Base-by-base conservation (phyloP, 2,797 vertebrate species). In the Hypotaenidia okinawae region DNA sequence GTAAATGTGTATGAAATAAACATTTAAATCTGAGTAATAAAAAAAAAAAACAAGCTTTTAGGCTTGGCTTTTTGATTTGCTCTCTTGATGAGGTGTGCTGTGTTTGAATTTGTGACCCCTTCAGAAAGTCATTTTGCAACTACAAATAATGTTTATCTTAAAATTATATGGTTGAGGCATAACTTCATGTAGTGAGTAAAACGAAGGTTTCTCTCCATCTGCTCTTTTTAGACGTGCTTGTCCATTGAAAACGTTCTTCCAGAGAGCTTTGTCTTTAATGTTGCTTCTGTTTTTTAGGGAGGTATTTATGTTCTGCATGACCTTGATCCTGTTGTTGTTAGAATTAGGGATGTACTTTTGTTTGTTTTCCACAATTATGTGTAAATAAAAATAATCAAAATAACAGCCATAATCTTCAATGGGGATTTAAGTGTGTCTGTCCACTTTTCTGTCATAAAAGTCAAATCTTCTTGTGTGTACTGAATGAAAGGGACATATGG, bases 1-100 rank as follows among this genome's bases (percentile, higher is more conserved):
- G 82, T 90, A 86, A 87, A 83, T 95, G 82, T 89, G 82, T 88
- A 89, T 89, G 86, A 92, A 94, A 81, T 84, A 92, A 90, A 84
- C 86, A 79, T 93, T 93, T 57, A 12, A 93, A 95, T 94, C 87
- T 39, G 62, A 94, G 81, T 58, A 83, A 92, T 77, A 89, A 79
- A 39, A 85, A 37, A 35, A 35, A 80, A 67, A 82, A 43, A 16
- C 73, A 59, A 6, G 15, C 70, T 95, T 95, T 94, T 16, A 22
- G 69, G 35, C 73, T 81, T 45, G 57, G n/a, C 35, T 87, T 41
- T 79, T 66, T 83, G 28, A 72, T 78, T 80, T 87, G 57, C n/a
- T 77, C 3, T 62, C 47, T 61, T 84, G 68, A 90, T 82, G 81
- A 94, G 90, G 75, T 92, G 75, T 92, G 67, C 80, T 93, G 49